A percentile compares a stretch with the other conserved stretches of the same genome.
Evolutionary conservation across 1,140 invertebrate species (phyloP).

Genomic region (Bombus pyrosoma): DNA sequence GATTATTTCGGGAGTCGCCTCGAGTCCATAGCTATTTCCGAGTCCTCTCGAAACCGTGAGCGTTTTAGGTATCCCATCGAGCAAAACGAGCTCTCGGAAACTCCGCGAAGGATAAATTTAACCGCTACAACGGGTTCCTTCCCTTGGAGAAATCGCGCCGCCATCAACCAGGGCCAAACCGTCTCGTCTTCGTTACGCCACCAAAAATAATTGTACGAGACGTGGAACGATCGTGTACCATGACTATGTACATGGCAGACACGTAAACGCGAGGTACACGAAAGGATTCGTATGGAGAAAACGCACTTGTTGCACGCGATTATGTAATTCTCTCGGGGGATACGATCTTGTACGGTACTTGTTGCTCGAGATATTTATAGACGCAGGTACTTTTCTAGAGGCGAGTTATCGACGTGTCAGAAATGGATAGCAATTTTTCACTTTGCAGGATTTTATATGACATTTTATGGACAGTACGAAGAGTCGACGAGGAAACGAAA

Average conservation of each 20-base stretch:
- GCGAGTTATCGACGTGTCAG: not conserved
- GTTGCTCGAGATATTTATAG: slow-evolving; percentile 24
- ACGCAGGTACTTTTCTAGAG: not conserved
- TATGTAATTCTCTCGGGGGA: slow-evolving; percentile 25
- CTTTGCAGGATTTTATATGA: not conserved
- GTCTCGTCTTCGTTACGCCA: slow-evolving; percentile 38
- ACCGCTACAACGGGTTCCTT: slow-evolving; percentile 58
- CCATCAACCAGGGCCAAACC: slow-evolving; percentile 26
- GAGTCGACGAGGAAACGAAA: not conserved
- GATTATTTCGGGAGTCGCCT: slow-evolving; percentile 63
- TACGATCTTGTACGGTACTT: slow-evolving; percentile 9
- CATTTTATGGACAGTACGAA: not conserved
- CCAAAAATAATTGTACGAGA: slow-evolving; percentile 36
- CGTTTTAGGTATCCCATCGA: slow-evolving; percentile 65
- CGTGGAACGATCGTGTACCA: not conserved
- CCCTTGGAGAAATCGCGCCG: slow-evolving; percentile 32
- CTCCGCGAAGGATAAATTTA: slow-evolving; percentile 71
- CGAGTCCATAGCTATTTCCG: slow-evolving; percentile 71
- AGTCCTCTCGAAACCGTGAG: slow-evolving; percentile 69
- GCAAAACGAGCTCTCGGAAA: slow-evolving; percentile 66
- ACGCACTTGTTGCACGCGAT: slow-evolving; percentile 20
- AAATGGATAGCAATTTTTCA: not conserved
- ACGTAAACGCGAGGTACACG: not conserved
- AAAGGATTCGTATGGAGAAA: slow-evolving; percentile 17
- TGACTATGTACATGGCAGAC: not conserved